Conservation (phyloP, 2,113 vertebrate genomes). For the Hemichromis elongatus region DNA sequence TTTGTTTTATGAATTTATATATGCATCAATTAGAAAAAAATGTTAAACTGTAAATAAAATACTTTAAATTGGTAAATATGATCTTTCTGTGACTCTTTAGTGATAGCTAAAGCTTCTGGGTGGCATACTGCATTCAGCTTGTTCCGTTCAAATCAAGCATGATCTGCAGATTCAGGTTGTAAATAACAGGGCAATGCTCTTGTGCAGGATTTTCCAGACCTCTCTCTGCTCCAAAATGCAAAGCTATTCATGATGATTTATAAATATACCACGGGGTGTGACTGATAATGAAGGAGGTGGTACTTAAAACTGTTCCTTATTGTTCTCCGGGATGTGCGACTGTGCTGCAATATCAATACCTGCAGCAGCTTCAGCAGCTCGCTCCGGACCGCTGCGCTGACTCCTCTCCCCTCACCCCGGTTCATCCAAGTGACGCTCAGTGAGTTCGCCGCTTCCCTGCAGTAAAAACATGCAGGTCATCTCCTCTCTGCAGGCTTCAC, state of each 20-base stretch:
- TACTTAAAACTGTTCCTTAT: neutral
- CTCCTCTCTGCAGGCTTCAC: neutral
- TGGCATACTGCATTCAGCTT: neutral
- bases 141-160: neutral
- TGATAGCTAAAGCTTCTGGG: neutral
- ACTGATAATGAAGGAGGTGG: neutral
- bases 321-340: neutral
- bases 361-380: constrained; percentile 29
- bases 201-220: neutral
- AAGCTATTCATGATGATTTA: neutral
- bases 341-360: constrained; percentile 20
- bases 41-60: neutral
- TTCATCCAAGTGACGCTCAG: constrained; percentile 7
- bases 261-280: neutral
- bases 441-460: constrained; percentile 9
- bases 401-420: constrained; percentile 1
- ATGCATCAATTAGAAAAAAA: neutral
- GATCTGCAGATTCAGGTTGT: neutral
- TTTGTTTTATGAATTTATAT: neutral
- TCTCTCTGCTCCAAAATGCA: neutral
- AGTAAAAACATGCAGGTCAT: neutral
- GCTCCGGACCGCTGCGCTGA: neutral
- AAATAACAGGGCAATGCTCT: neutral
- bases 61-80: neutral
- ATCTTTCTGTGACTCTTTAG: neutral